Evolutionary conservation across 2,113 vertebrate species (phyloP).

Genomic region (Gymnogyps californianus): DNA sequence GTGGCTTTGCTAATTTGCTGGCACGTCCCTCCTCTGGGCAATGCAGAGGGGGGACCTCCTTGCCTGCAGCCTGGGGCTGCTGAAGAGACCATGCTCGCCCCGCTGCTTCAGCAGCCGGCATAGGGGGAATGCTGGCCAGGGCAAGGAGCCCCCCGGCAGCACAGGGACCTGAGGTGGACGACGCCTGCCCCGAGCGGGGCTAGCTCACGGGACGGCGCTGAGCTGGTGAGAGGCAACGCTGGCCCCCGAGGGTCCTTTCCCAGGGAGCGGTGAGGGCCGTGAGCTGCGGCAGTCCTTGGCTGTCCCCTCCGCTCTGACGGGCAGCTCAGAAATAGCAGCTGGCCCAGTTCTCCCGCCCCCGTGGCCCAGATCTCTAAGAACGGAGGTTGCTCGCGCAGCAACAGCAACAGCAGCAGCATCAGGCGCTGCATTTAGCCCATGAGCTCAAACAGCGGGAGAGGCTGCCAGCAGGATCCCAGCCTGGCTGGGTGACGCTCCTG

Average conservation of each 20-base stretch:
- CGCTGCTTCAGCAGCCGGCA: background rate
- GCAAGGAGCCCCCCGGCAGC: background rate
- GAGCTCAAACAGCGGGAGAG: constrained; percentile 68
- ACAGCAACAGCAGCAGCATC: constrained; percentile 55
- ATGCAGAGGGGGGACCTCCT: background rate
- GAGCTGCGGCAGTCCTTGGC: constrained; percentile 42
- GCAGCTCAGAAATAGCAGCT: constrained; percentile 77
- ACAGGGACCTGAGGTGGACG: background rate
- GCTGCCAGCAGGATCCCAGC: constrained; percentile 63
- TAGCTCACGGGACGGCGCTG: rapidly evolving
- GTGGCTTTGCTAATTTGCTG: background rate
- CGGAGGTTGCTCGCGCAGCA: constrained; percentile 59
- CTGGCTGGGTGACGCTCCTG: constrained; percentile 62
- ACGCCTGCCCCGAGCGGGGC: rapidly evolving
- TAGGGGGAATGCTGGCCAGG: background rate
- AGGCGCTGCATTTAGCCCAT: constrained; percentile 56
- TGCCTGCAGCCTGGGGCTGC: background rate
- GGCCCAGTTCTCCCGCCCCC: constrained; percentile 72
- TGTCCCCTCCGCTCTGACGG: constrained; percentile 60
- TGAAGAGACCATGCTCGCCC: rapidly evolving
- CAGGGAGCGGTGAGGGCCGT: background rate
- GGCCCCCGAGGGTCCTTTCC: background rate
- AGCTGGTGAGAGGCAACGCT: background rate
- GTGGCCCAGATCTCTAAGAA: constrained; percentile 74
- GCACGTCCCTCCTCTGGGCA: background rate